A percentile compares a stretch with the other conserved stretches of the same genome.
Conservation (phyloP, 2,113 vertebrate genomes). For the Urocynchramus pylzowi region DNA sequence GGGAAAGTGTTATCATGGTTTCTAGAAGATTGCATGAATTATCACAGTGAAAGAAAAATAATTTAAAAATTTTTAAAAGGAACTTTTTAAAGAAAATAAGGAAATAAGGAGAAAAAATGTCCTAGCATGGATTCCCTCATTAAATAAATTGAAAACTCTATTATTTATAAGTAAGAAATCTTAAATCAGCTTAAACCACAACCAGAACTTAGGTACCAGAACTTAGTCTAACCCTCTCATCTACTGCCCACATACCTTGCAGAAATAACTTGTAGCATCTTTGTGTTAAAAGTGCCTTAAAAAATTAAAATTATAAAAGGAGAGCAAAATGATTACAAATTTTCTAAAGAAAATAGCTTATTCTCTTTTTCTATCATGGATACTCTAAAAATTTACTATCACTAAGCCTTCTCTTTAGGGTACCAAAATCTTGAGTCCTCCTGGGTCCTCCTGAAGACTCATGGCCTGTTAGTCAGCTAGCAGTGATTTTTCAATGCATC, state of each 20-base stretch:
- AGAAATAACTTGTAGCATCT: background rate
- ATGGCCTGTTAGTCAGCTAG: background rate
- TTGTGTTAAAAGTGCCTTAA: background rate
- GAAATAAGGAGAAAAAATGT: background rate
- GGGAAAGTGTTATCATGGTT: background rate
- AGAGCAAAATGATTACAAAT: background rate
- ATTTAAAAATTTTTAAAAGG: accelerated
- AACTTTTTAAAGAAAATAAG: no score
- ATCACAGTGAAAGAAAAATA: background rate
- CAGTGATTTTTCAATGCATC: background rate
- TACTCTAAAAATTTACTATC: background rate
- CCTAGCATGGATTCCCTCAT: background rate
- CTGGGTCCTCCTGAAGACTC: background rate
- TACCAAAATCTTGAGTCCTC: background rate
- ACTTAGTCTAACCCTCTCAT: background rate
- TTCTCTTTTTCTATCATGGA: background rate
- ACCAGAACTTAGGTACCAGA: background rate
- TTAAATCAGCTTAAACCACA: background rate
- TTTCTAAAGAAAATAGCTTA: background rate
- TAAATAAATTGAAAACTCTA: background rate
- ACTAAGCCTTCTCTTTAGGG: background rate
- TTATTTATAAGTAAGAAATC: background rate
- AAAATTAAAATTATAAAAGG: background rate
- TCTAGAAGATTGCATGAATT: background rate
- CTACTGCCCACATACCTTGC: background rate